phyloP scores from a whole-genome alignment of 2,888 invertebrate genomes.

The Neoascia interrupta region DNA sequence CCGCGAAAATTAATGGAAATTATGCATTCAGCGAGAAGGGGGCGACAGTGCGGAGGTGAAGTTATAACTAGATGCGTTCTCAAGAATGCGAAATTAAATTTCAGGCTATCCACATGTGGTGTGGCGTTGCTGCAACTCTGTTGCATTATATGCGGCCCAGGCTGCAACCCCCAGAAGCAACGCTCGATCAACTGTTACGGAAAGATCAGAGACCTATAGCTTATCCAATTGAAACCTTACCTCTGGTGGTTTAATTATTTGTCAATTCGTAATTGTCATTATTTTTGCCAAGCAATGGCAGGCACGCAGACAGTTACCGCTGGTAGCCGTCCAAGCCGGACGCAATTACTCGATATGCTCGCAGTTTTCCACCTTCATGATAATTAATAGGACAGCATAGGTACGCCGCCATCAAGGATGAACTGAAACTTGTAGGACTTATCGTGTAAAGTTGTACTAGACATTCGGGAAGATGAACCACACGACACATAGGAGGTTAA shows the following conservation, averaged over 20 bases:
- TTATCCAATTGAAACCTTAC: slow-evolving; percentile 7
- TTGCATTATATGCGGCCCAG: slow-evolving; percentile 26
- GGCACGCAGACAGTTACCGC: slow-evolving; percentile 24
- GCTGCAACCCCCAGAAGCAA: slow-evolving; percentile 1
- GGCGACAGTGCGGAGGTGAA: not conserved
- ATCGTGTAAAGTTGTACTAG: slow-evolving; percentile 54
- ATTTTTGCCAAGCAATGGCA: slow-evolving; percentile 55
- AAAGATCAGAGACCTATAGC: not conserved
- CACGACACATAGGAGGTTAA: slow-evolving; percentile 28
- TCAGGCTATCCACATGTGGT: slow-evolving; percentile 53
- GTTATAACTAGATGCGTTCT: slow-evolving; percentile 5
- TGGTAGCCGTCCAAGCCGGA: slow-evolving; percentile 36
- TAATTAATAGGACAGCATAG: slow-evolving; percentile 61
- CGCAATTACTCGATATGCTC: slow-evolving; percentile 55
- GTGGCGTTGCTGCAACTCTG: not conserved
- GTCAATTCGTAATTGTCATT: slow-evolving; percentile 68
- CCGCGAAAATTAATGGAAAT: slow-evolving; percentile 58
- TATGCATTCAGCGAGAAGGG: not conserved
- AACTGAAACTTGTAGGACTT: slow-evolving; percentile 49
- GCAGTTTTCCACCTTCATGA: slow-evolving; percentile 57
- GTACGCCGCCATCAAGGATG: slow-evolving; percentile 27
- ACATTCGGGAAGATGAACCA: slow-evolving; percentile 4
- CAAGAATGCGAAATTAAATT: slow-evolving; percentile 62
- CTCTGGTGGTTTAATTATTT: slow-evolving; percentile 61
- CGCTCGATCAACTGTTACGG: too few relatives aligned